Evolutionary conservation across 2,113 vertebrate genomes (phyloP), one percentile per base, ranked within the genome.

Genomic region (Petaurus breviceps): DNA sequence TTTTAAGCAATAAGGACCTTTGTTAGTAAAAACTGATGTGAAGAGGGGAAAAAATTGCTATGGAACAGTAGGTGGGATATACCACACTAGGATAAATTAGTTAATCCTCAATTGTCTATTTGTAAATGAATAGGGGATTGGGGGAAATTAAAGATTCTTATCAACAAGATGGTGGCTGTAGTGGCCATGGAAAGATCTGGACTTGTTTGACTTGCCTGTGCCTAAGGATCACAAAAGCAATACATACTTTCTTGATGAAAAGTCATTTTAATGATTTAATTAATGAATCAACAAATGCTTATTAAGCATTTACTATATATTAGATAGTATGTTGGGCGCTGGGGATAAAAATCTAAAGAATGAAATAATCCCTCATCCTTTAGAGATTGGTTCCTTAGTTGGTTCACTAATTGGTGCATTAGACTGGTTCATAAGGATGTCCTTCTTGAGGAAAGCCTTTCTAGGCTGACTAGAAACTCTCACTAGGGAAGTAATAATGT

Each of bases 261-360:
- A 43, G 5, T 89, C 92, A 51, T 89, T 96, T 43, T 90, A 90
- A 91, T 22, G 93, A 90, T 94, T 46, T 68, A 28, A 89, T 16
- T 12, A 51, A 37, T 91, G 92, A 84, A 55, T 19, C 90, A 49
- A n/a, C 47, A 49, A 90, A 57, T 31, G 22, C 22, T 84, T 84
- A n/a, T 43, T 84, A 43, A 43, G 37, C 68, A 43, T 43, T 14
- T 84, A 43, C n/a, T 22, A 77, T 77, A 11, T 43, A 43, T 43
- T 19, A 43, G 16, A 84, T 22, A 84, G 16, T 22, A 84, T 84
- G 68, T 2, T 43, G 68, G 19, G 19, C 16, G 1, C 68, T 43
- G n/a, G 37, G 19, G 19, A 23, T 43, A 84, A 84, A 43, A 84
- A 84, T 84, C 37, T 23, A 84, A 84, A 84, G 68, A 43, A 84